These are phyloP conservation scores for Chloropsis hardwickii DNA, from an alignment of 2,113 vertebrate species.

Conservation along the genomic window DNA sequence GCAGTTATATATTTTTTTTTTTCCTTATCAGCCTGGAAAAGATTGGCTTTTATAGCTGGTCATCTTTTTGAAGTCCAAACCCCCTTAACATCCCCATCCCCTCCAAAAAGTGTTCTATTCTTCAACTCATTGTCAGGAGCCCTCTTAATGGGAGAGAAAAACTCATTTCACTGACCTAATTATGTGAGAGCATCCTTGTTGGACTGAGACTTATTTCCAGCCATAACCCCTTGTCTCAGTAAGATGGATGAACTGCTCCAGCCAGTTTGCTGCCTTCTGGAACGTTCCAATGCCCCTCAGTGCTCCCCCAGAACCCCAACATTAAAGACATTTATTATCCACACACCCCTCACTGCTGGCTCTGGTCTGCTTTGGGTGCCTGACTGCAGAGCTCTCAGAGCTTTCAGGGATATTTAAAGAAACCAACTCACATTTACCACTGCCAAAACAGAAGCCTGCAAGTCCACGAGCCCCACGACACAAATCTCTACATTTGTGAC, in stretches of 20 bases:
- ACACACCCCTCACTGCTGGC: neutral
- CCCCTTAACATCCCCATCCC: neutral
- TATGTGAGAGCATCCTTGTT: neutral
- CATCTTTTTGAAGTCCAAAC: neutral
- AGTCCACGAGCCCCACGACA: neutral
- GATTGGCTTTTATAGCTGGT: neutral
- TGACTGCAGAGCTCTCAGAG: neutral
- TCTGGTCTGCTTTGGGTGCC: neutral
- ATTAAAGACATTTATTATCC: accelerated
- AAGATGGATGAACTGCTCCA: accelerated
- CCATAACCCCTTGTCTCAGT: neutral
- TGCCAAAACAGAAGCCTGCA: neutral
- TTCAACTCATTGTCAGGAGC: neutral
- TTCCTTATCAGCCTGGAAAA: neutral
- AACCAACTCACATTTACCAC: neutral
- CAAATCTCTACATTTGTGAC: neutral
- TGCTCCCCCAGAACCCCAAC: accelerated
- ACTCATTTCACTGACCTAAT: neutral
- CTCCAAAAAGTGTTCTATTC: neutral
- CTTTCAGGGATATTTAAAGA: neutral
- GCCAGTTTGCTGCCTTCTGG: neutral
- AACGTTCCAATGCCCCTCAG: neutral
- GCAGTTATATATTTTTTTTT: neutral
- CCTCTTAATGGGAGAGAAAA: neutral
- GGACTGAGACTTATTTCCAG: neutral